Conservation (phyloP, 1,140 invertebrate species). For the Scaptodrosophila lebanonensis region DNA sequence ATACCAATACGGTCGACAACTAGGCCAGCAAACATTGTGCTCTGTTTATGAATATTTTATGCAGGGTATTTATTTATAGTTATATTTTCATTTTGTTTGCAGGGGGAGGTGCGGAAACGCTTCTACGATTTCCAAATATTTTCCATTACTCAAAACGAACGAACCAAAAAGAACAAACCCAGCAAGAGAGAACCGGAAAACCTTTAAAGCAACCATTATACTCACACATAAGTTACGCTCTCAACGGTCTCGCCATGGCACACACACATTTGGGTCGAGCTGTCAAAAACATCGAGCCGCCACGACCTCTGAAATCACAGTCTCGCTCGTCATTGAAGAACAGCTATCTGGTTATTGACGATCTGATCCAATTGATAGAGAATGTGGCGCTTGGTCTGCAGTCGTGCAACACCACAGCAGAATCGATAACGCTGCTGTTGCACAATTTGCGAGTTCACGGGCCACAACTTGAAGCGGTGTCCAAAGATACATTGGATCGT, state of each 20-base stretch:
- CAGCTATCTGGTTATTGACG: constrained; percentile 79
- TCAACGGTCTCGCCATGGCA: constrained; percentile 58
- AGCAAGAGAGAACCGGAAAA: constrained; percentile 38
- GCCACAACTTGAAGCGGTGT: constrained; percentile 84
- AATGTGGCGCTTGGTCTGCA: constrained; percentile 83
- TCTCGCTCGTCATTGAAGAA: constrained; percentile 71
- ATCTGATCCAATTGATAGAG: constrained; percentile 84
- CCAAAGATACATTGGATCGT: constrained; percentile 84
- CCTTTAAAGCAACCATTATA: constrained; percentile 25
- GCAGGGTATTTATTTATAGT: not conserved
- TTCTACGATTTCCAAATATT: constrained; percentile 53
- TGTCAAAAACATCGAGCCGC: constrained; percentile 85
- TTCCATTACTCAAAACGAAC: constrained; percentile 47
- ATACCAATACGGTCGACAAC: too few relatives aligned
- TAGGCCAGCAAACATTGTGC: not conserved
- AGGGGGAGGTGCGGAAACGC: constrained; percentile 76
- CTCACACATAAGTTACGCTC: constrained; percentile 2
- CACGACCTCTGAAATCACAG: constrained; percentile 83
- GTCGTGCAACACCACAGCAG: constrained; percentile 78
- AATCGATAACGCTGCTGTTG: constrained; percentile 64
- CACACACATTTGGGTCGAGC: constrained; percentile 76
- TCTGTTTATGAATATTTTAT: not conserved
- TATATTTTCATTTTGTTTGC: constrained; percentile 25
- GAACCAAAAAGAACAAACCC: constrained; percentile 33
- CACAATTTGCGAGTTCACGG: constrained; percentile 85